Evolutionary conservation across 2,888 invertebrate species (phyloP).

Genomic region (Leuctra nigra): DNA sequence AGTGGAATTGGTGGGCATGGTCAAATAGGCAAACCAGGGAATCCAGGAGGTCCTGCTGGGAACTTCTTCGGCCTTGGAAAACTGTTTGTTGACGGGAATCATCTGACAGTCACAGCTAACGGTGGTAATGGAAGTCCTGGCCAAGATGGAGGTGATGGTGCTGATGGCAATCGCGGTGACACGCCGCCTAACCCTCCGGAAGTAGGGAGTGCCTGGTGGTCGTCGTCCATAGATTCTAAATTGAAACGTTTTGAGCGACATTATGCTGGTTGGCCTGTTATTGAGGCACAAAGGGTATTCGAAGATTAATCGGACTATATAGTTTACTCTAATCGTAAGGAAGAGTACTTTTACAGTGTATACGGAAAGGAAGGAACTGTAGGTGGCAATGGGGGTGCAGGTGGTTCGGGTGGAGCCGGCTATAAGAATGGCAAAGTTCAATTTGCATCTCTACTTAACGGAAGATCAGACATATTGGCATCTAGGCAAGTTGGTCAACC

Average conservation of each 20-base stretch:
- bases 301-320: too few relatives aligned
- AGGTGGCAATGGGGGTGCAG: background rate
- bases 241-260: too few relatives aligned
- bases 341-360: too few relatives aligned
- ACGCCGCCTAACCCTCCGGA: too few relatives aligned
- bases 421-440: too few relatives aligned
- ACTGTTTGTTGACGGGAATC: background rate
- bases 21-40: background rate
- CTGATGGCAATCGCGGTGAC: background rate
- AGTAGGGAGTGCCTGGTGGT: too few relatives aligned
- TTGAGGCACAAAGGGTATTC: too few relatives aligned
- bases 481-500: background rate
- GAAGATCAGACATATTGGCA: background rate
- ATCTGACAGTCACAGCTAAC: background rate
- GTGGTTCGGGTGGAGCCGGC: background rate
- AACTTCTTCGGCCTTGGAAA: constrained; percentile 17
- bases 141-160: constrained; percentile 15
- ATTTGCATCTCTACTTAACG: background rate
- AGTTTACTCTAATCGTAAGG: too few relatives aligned
- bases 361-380: too few relatives aligned
- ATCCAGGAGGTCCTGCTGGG: background rate
- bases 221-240: too few relatives aligned
- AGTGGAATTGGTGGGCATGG: background rate
- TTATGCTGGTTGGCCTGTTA: too few relatives aligned
- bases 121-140: constrained; percentile 16